Conservation (phyloP, 2,113 vertebrate species). For the Lethenteron reissneri region DNA sequence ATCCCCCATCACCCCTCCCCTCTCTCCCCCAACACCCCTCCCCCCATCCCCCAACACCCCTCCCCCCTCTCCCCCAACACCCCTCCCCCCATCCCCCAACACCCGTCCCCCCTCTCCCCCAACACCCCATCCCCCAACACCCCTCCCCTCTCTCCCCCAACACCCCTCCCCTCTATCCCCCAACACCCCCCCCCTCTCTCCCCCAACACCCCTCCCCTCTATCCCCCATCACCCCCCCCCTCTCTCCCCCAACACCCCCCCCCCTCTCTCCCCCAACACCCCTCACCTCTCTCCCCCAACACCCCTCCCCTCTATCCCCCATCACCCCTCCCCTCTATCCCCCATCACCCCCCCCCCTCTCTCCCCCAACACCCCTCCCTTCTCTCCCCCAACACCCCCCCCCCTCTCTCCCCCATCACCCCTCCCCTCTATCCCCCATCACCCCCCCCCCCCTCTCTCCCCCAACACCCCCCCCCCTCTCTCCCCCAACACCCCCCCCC, state of each 20-base stretch:
- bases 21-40: slow-evolving; percentile 17
- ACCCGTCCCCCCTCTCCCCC: slow-evolving; percentile 8
- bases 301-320: background rate
- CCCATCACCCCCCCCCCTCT: too few relatives aligned
- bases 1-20: background rate
- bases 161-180: background rate
- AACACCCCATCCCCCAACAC: slow-evolving; percentile 4
- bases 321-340: background rate
- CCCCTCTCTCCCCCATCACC: too few relatives aligned
- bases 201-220: background rate
- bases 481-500: too few relatives aligned
- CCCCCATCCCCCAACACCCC: background rate
- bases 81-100: slow-evolving; percentile 2
- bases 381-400: too few relatives aligned
- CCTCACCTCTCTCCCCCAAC: too few relatives aligned
- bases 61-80: background rate
- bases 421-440: too few relatives aligned
- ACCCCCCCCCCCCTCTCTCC: too few relatives aligned
- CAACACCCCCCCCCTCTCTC: background rate
- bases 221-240: slow-evolving; percentile 7
- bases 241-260: slow-evolving; percentile 8
- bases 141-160: background rate
- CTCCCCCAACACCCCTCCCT: too few relatives aligned
- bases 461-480: too few relatives aligned
- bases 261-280: too few relatives aligned